phyloP scores from a whole-genome alignment of 2,797 vertebrate species.

The Microctenopoma lineatum region DNA sequence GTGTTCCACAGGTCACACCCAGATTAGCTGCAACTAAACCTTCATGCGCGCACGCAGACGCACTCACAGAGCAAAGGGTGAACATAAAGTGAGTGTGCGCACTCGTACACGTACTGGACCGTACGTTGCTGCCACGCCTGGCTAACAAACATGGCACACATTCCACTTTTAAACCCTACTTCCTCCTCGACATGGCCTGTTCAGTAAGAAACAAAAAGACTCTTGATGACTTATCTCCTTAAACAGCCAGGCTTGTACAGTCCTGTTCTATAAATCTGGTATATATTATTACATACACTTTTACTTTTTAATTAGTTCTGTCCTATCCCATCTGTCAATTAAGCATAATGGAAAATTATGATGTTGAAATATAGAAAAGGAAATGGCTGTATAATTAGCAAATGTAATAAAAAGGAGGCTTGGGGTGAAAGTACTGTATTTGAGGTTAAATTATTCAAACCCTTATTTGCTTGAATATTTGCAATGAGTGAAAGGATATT shows the following conservation, averaged over 20 bases:
- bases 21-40: constrained; percentile 59
- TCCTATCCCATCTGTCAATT: background rate
- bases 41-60: background rate
- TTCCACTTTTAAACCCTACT: constrained; percentile 47
- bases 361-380: no score
- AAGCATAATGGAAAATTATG: no score
- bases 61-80: constrained; percentile 5
- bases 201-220: background rate
- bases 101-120: background rate
- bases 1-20: constrained; percentile 70
- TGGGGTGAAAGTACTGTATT: background rate
- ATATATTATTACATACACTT: background rate
- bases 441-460: background rate
- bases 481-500: no score
- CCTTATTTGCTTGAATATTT: background rate
- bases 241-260: constrained; percentile 10
- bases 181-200: constrained; percentile 4
- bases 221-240: background rate
- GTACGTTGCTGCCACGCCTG: constrained; percentile 58
- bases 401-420: background rate
- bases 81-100: constrained; percentile 2
- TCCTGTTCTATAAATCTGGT: constrained; percentile 23
- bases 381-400: background rate
- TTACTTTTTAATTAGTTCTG: constrained; percentile 1
- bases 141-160: constrained; percentile 54